A percentile compares a stretch with the other conserved stretches of the same genome.
Conservation (phyloP, 2,797 vertebrate species). For the Sebastes itinus region DNA sequence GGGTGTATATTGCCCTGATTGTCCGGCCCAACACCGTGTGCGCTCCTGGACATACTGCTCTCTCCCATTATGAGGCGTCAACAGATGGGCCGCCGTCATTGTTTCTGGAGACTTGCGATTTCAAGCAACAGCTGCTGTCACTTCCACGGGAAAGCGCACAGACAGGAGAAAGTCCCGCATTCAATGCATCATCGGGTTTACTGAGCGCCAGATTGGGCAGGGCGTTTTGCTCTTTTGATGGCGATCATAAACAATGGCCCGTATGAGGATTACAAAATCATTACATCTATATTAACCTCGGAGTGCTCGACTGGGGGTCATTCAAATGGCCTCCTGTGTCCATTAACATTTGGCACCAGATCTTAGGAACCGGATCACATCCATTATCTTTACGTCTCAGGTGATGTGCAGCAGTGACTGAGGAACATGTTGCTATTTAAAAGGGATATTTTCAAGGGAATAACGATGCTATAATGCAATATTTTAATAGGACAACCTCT, state of each 20-base stretch:
- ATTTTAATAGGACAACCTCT: not conserved
- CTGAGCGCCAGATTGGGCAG: constrained; percentile 82
- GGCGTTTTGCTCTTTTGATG: constrained; percentile 86
- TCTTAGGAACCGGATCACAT: constrained; percentile 41
- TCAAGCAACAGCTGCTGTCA: constrained; percentile 95
- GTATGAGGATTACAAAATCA: constrained; percentile 85
- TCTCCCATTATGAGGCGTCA: constrained; percentile 89
- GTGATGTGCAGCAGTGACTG: not conserved
- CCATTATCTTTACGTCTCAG: constrained; percentile 12
- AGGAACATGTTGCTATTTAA: not conserved
- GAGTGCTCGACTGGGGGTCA: constrained; percentile 75
- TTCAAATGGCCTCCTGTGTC: constrained; percentile 53
- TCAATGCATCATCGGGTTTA: constrained; percentile 67
- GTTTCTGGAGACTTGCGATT: constrained; percentile 89
- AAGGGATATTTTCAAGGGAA: not conserved
- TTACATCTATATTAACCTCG: constrained; percentile 84
- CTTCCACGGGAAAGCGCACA: constrained; percentile 83
- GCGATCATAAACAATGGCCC: constrained; percentile 79
- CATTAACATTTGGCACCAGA: constrained; percentile 62
- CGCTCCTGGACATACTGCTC: constrained; percentile 93
- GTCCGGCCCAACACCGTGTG: constrained; percentile 86
- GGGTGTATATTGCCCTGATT: constrained; percentile 92
- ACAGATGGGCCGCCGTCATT: constrained; percentile 94
- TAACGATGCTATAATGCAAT: not conserved
- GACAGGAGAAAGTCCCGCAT: constrained; percentile 65